Conservation (phyloP, 2,888 invertebrate genomes). For the Macaria notata region DNA sequence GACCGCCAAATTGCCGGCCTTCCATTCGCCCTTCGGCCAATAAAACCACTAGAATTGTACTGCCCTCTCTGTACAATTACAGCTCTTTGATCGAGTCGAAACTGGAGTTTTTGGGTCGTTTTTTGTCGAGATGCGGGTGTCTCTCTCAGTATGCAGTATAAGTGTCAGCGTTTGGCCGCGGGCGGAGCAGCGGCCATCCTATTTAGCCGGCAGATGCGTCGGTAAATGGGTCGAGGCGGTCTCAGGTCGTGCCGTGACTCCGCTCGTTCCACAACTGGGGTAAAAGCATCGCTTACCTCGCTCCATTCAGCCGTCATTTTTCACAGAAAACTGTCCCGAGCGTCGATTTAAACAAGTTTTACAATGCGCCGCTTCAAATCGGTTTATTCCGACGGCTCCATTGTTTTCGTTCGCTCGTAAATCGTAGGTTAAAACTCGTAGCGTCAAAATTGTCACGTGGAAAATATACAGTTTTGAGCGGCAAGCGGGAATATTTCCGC, state of each 20-base stretch:
- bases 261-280: slow-evolving; percentile 59
- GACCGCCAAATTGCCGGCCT: slow-evolving; percentile 72
- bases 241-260: slow-evolving; percentile 65
- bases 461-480: slow-evolving; percentile 62
- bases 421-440: slow-evolving; percentile 38
- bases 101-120: slow-evolving; percentile 41
- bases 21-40: slow-evolving; percentile 57
- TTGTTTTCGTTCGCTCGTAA: slow-evolving; percentile 33
- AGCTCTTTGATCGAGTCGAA: slow-evolving; percentile 59
- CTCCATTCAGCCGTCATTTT: slow-evolving; percentile 56
- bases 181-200: slow-evolving; percentile 42
- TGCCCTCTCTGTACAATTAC: slow-evolving; percentile 63
- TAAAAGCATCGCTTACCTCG: slow-evolving; percentile 61
- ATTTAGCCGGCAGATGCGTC: slow-evolving; percentile 62
- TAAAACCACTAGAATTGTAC: slow-evolving; percentile 64
- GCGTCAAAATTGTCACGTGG: slow-evolving; percentile 47
- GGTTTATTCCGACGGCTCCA: slow-evolving; percentile 24
- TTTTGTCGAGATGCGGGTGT: slow-evolving; percentile 35
- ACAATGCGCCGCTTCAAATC: slow-evolving; percentile 46
- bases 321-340: slow-evolving; percentile 56
- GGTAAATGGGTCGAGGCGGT: slow-evolving; percentile 59
- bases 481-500: slow-evolving; percentile 61
- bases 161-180: slow-evolving; percentile 21
- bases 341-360: slow-evolving; percentile 53
- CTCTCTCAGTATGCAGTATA: slow-evolving; percentile 29